Evolutionary conservation across 2,888 invertebrate species (phyloP), one percentile per base, ranked within the genome.

Genomic region (Tanytarsus gracilentus): DNA sequence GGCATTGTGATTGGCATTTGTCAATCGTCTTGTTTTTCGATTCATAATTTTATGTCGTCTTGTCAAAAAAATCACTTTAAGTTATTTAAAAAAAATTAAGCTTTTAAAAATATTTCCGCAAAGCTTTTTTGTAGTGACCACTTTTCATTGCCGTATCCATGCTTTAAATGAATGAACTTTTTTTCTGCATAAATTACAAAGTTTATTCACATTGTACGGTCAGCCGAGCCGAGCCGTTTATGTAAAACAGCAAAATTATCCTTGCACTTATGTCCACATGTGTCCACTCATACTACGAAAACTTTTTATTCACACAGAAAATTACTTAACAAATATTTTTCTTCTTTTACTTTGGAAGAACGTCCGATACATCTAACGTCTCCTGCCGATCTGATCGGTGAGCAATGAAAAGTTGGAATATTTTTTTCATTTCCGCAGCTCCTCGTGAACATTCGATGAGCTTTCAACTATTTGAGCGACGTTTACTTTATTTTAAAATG

Each of bases 1-100:
- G 64, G 70, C 70, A 63, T 70, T 67, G 21, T 36, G 27, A 14
- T 33, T 33, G 26, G 9, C 36, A n/a, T 21, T 39, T n/a, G n/a
- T n/a, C n/a, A n/a, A n/a, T n/a, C n/a, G n/a, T 18, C 39, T 33
- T 14, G 14, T 26, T 27, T 48, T 58, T 18, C 44, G 18, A 44
- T 21, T 44, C 44, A 44, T 44, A 23, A 18, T 44, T 16, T 18
- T 18, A 18, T 44, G 21, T 23, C 44, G 44, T 44, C 44, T 18
- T 23, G n/a, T n/a, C n/a, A n/a, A n/a, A n/a, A n/a, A n/a, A 23
- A 9, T 11, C 33, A 2, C n/a, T 33, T 33, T 2, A 3, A 33
- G 6, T 33, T 11, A 21, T 23, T 44, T 44, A 44, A 44, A 16
- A 44, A 11, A 23, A 23, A 18, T 44, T 21, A 44, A 44, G 23